Conservation (phyloP, 2,797 vertebrate species). For the Hipposideros larvatus region DNA sequence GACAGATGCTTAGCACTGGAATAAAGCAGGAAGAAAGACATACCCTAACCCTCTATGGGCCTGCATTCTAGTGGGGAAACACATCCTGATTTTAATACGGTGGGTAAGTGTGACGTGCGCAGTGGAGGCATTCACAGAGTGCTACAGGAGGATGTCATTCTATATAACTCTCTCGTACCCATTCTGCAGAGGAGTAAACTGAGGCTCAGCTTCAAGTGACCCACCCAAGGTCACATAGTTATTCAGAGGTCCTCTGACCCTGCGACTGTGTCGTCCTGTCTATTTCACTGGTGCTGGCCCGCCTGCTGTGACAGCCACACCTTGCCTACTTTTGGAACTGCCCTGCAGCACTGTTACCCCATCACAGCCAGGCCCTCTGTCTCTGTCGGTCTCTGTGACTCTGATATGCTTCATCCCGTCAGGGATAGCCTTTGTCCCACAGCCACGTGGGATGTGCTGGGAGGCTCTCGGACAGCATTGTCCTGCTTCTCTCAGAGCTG, state of each 20-base stretch:
- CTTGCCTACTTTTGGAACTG: fast-evolving
- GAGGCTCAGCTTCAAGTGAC: background rate
- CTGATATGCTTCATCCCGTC: fast-evolving
- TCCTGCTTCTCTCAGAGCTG: background rate
- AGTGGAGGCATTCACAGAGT: fast-evolving
- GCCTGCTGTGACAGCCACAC: background rate
- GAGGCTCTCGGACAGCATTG: fast-evolving
- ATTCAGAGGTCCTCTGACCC: background rate
- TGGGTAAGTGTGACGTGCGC: fast-evolving
- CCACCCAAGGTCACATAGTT: background rate
- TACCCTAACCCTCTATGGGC: background rate
- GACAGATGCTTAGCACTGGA: background rate
- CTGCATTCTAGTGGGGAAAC: background rate
- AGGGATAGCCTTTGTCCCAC: background rate
- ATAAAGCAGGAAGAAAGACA: background rate
- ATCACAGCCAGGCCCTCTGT: background rate
- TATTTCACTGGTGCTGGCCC: background rate
- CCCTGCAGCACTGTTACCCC: background rate
- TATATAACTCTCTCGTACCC: background rate
- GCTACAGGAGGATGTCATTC: fast-evolving
- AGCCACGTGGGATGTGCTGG: no score
- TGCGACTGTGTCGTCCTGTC: background rate
- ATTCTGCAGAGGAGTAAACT: background rate
- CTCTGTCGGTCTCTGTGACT: background rate
- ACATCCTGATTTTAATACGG: fast-evolving